These are phyloP conservation scores for Carapus acus DNA, from an alignment of 2,797 vertebrate species.

Conservation along the genomic window DNA sequence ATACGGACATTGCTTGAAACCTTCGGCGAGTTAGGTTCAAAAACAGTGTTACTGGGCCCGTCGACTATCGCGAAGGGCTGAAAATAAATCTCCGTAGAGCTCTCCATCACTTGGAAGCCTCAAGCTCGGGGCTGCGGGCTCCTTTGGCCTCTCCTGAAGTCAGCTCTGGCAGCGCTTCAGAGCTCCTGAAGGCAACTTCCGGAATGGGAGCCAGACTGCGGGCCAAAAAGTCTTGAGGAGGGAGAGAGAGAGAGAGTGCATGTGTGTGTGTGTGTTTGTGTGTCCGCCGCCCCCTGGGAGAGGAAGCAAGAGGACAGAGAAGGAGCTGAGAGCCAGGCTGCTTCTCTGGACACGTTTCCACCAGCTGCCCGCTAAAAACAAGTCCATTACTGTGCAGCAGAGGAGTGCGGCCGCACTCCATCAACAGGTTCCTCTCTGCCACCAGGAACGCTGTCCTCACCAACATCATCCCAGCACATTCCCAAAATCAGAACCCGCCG, in stretches of 20 bases:
- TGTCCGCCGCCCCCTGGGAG: constrained; percentile 52
- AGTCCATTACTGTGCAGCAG: constrained; percentile 55
- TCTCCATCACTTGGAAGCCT: constrained; percentile 18
- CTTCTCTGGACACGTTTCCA: constrained; percentile 64
- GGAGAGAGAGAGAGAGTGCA: too few relatives aligned
- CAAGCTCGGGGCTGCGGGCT: constrained; percentile 24
- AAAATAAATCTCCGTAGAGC: constrained; percentile 23
- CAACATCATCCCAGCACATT: constrained; percentile 36
- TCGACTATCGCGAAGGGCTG: too few relatives aligned
- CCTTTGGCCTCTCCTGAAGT: constrained; percentile 33
- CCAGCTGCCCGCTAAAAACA: constrained; percentile 69
- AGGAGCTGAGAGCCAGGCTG: constrained; percentile 39
- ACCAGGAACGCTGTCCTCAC: constrained; percentile 31
- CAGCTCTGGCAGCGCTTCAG: constrained; percentile 61
- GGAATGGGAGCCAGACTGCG: constrained; percentile 54
- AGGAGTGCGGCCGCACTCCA: constrained; percentile 47
- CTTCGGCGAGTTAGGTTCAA: too few relatives aligned
- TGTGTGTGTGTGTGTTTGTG: too few relatives aligned
- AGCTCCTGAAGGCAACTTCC: constrained; percentile 60
- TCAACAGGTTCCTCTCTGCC: constrained; percentile 51
- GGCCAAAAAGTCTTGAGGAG: constrained; percentile 56
- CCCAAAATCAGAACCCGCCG: constrained; percentile 24
- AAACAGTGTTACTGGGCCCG: too few relatives aligned
- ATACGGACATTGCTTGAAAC: too few relatives aligned
- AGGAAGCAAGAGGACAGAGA: constrained; percentile 61